Base-by-base conservation (phyloP, 2,113 vertebrate genomes). In the Psilopsiagon aurifrons region DNA sequence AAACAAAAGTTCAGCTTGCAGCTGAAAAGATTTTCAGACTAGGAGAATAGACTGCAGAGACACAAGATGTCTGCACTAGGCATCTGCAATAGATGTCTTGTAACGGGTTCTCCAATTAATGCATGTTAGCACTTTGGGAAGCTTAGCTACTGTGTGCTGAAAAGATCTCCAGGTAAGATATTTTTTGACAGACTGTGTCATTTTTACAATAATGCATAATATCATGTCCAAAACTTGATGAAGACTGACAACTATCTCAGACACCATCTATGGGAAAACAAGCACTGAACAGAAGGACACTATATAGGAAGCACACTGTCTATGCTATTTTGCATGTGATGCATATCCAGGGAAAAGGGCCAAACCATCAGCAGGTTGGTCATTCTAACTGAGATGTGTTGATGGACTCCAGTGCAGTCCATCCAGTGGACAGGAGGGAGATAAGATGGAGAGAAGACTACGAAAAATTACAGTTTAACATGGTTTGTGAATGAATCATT, bases 291-390 rank as follows among this genome's bases (percentile, higher is more conserved):
- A n/a, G 55, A 57, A 33, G 18, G 33, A n/a, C 55, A 59, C 33
- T 10, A 23, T 33, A 59, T 15, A 59, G 13, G 55, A n/a, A 59
- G 33, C 33, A 35, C 13, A 10, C 33, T 59, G 55, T n/a, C 55
- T 59, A 35, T 35, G 57, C n/a, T 59, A 59, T 59, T 59, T 35
- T 35, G 33, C 57, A 59, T 35, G 33, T 59, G n/a, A 35, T 59
- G 57, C 22, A 24, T 59, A 59, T 24, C 57, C 57, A 59, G 33
- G 22, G 13, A 59, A 86, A 51, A 79, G 37, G 49, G 24, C 46
- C 87, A 94, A 70, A 78, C 71, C 83, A 86, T 70, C 83, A 95
- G 74, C 83, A 97, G 81, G 95, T 96, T 97, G 95, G 78, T 96
- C 85, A 60, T 93, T 96, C 82, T 88, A 95, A 96, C 88, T 91